Evolutionary conservation across 2,113 vertebrate species (phyloP), one percentile per base, ranked within the genome.

Genomic region (Falco punctatus): DNA sequence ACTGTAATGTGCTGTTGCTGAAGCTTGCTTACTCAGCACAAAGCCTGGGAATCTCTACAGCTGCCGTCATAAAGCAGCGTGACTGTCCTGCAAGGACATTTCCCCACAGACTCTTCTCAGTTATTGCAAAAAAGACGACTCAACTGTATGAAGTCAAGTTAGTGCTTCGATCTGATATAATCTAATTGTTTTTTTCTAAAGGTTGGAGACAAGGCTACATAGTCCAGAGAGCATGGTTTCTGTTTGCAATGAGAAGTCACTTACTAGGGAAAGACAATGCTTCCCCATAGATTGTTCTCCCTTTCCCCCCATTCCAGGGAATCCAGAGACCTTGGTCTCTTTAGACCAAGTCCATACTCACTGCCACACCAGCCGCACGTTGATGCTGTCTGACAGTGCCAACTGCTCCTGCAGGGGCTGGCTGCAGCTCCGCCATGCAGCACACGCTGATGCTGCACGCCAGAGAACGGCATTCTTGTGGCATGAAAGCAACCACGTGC

Each of bases 281-380:
- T 42, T 74, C 16, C 11, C 2, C 55, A 88, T 20, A 17, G 51
- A 46, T 55, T 46, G n/a, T 32, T 38, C 21, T 51, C 32, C 19
- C 16, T 71, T 71, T 57, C 9, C 15, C 44, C 4, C 5, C 0
- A 0, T 3, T 3, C 2, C 44, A 59, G 6, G 5, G 28, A 42
- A 40, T 32, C 20, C 2, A 0, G 30, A 78, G 55, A 83, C 59
- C 40, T 49, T 42, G 35, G 46, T 38, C 38, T 38, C 38, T 38
- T 38, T 38, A 78, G 65, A 44, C 18, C 10, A 28, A 70, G 62
- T 26, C 35, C 6, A 11, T 38, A 30, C 26, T 32, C 40, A 13
- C 17, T 51, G 54, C 15, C 59, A 30, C 15, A 32, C 6, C 1
- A 12, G 21, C 10, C 1, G 1, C 13, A 24, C 0, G 1, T 14